A percentile compares a stretch with the other conserved stretches of the same genome.
phyloP scores from a whole-genome alignment of 2,888 invertebrate species.

The Orthosia cruda region DNA sequence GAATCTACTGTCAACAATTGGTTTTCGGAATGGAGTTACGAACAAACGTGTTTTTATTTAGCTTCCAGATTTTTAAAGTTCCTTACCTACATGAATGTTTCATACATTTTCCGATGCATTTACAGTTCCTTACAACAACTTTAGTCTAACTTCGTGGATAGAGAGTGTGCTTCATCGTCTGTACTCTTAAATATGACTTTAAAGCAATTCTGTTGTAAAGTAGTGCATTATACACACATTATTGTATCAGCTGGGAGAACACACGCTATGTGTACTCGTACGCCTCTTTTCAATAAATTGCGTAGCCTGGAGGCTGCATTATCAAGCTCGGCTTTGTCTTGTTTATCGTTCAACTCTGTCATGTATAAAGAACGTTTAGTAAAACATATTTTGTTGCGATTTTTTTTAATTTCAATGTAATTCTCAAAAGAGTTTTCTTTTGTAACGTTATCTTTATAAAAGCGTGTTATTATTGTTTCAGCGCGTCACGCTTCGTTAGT shows the following conservation, averaged over 20 bases:
- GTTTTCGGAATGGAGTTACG: constrained; percentile 3
- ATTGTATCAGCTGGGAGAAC: constrained; percentile 51
- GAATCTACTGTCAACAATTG: neutral
- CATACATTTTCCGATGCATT: constrained; percentile 47
- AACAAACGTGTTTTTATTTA: constrained; percentile 21
- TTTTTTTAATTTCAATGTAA: constrained; percentile 34
- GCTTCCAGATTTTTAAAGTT: constrained; percentile 29
- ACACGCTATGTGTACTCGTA: constrained; percentile 37
- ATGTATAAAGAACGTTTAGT: constrained; percentile 52
- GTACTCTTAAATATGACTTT: constrained; percentile 47
- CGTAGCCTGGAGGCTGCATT: constrained; percentile 62
- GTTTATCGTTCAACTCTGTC: constrained; percentile 64
- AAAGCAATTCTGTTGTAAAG: constrained; percentile 53
- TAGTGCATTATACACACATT: constrained; percentile 48
- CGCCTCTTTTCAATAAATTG: constrained; percentile 65
- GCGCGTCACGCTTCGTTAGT: constrained; percentile 25
- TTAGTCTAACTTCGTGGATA: constrained; percentile 29
- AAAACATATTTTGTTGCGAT: constrained; percentile 23
- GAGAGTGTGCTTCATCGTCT: constrained; percentile 38
- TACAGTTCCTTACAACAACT: constrained; percentile 42
- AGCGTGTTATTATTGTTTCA: constrained; percentile 15
- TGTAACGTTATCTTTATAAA: constrained; percentile 32
- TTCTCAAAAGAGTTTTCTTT: constrained; percentile 35
- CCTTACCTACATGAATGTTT: constrained; percentile 41
- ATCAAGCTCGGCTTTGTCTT: constrained; percentile 66